These are phyloP conservation scores for Uropsilus gracilis DNA, from an alignment of 2,113 vertebrate species.

Conservation along the genomic window DNA sequence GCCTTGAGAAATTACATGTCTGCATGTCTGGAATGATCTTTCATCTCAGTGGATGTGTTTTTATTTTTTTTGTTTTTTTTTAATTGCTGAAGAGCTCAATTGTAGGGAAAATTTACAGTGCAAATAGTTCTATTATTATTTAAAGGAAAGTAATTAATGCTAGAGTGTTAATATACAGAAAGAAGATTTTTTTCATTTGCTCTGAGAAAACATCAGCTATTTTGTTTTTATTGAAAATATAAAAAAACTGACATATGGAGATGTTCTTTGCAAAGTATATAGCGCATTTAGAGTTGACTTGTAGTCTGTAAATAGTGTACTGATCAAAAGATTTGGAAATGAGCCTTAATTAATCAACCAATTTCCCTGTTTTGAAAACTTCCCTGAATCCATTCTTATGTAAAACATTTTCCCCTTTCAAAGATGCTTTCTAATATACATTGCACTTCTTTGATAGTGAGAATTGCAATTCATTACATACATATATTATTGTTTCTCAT, in stretches of 20 bases:
- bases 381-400: not conserved
- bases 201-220: constrained; percentile 8
- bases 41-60: constrained; percentile 19
- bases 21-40: constrained; percentile 8
- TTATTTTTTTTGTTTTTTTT: too few relatives aligned
- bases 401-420: not conserved
- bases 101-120: not conserved
- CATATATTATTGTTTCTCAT: not conserved
- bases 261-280: not conserved
- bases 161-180: not conserved
- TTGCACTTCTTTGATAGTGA: not conserved
- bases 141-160: constrained; percentile 8
- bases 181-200: not conserved
- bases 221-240: constrained; percentile 19
- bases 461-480: not conserved
- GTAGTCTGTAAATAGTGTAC: not conserved
- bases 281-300: not conserved
- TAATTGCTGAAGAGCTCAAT: constrained; percentile 1
- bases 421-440: not conserved
- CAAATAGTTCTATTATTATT: not conserved
- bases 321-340: constrained; percentile 23
- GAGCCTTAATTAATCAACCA: not conserved
- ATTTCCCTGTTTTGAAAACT: constrained; percentile 48
- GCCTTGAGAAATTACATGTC: constrained; percentile 39
- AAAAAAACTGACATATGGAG: not conserved